phyloP scores from a whole-genome alignment of 1,140 invertebrate species.

The Lasaia peninsularis region DNA sequence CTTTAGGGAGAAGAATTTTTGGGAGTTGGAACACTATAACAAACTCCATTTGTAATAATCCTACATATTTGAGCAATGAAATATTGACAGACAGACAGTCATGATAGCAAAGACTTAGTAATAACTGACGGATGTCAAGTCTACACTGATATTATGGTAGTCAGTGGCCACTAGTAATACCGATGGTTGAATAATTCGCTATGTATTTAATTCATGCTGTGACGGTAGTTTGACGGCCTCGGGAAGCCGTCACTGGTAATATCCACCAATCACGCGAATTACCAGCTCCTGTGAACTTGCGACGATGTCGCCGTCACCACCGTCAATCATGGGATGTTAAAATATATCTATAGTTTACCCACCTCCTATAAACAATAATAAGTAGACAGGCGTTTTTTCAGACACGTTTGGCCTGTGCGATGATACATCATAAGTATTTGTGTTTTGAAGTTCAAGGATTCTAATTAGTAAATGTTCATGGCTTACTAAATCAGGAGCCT shows the following conservation, averaged over 20 bases:
- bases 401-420: no score
- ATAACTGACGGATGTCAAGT: no score
- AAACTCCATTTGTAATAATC: no score
- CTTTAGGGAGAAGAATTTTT: no score
- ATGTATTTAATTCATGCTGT: conserved; percentile 3
- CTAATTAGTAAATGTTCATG: no score
- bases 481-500: no score
- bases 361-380: not conserved
- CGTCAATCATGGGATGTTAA: not conserved
- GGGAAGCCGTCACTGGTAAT: not conserved
- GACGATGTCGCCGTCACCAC: not conserved
- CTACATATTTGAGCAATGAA: no score
- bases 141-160: not conserved
- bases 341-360: not conserved
- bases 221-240: not conserved
- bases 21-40: no score
- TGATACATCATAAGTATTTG: no score
- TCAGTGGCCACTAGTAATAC: not conserved
- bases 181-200: conserved; percentile 1
- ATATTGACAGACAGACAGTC: no score
- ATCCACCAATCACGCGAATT: not conserved
- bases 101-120: no score
- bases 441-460: no score
- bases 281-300: not conserved
- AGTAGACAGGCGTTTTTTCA: not conserved